These are phyloP conservation scores for Ophion costatus DNA, from an alignment of 2,888 invertebrate species.

Conservation along the genomic window DNA sequence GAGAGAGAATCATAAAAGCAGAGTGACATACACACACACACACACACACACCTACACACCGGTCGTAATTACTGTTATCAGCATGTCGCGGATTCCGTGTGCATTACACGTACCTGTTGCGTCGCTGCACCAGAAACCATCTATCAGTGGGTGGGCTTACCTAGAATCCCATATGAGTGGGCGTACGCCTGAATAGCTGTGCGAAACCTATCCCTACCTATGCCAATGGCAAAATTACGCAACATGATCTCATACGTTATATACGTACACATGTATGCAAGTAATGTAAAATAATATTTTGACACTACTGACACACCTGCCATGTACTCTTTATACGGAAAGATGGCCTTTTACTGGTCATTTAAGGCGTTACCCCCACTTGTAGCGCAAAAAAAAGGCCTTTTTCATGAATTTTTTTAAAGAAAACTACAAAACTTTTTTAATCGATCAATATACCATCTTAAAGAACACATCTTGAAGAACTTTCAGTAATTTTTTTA, in stretches of 20 bases:
- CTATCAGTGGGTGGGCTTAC: constrained; percentile 67
- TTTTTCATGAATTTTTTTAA: too few relatives aligned
- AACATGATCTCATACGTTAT: neutral
- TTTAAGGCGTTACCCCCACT: too few relatives aligned
- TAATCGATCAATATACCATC: too few relatives aligned
- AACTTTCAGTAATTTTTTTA: too few relatives aligned
- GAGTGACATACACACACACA: constrained; percentile 78
- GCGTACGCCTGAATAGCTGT: constrained; percentile 55
- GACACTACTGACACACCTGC: too few relatives aligned
- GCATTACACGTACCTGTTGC: constrained; percentile 75
- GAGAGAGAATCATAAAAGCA: constrained; percentile 32
- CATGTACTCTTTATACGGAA: too few relatives aligned
- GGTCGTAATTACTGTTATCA: constrained; percentile 80
- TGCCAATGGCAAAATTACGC: neutral
- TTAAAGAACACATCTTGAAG: too few relatives aligned
- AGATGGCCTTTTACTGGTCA: too few relatives aligned
- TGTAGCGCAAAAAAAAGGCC: too few relatives aligned
- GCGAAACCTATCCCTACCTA: neutral
- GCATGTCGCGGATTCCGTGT: constrained; percentile 67
- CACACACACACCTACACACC: constrained; percentile 74
- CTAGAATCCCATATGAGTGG: constrained; percentile 56
- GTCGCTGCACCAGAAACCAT: constrained; percentile 76
- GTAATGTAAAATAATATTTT: too few relatives aligned
- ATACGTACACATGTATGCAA: too few relatives aligned
- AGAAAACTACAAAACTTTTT: too few relatives aligned